Percentiles rank a stretch among this genome's conserved stretches.
phyloP scores from a whole-genome alignment of 2,888 invertebrate species.

The Hemaris fuciformis region DNA sequence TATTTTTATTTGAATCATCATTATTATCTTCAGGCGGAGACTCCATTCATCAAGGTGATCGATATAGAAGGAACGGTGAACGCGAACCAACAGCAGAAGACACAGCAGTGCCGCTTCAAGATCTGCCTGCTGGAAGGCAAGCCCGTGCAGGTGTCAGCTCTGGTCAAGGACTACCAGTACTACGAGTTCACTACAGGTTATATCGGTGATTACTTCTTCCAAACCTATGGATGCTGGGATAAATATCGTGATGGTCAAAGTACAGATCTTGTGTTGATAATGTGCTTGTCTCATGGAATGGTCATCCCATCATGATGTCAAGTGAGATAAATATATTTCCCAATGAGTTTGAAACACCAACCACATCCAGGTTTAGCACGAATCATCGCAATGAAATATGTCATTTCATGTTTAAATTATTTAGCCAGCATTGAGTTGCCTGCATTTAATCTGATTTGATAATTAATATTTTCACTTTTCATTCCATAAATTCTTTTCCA shows the following conservation, averaged over 20 bases:
- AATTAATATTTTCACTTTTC: no score
- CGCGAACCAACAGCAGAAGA: conserved; percentile 58
- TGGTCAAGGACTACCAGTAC: conserved; percentile 81
- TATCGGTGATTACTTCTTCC: conserved; percentile 70
- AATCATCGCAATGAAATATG: no score
- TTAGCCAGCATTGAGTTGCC: no score
- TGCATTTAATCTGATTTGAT: no score
- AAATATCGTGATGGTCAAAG: no score
- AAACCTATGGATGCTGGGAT: not conserved
- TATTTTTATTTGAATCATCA: no score
- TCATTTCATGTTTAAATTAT: no score
- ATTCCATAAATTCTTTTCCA: no score
- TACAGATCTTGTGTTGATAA: not conserved
- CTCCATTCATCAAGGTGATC: conserved; percentile 78
- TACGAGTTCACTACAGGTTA: conserved; percentile 77
- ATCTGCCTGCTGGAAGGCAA: conserved; percentile 76
- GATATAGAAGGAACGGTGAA: conserved; percentile 73
- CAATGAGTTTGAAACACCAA: no score
- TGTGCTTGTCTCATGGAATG: not conserved
- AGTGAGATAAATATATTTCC: no score
- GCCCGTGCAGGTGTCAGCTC: conserved; percentile 66
- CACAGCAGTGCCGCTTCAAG: conserved; percentile 76
- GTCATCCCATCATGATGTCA: no score
- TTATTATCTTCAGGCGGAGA: conserved; percentile 51
- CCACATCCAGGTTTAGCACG: no score